Percentiles rank a stretch among this genome's conserved stretches.
Evolutionary conservation across 2,797 vertebrate genomes (phyloP).

Genomic region (Falco naumanni): DNA sequence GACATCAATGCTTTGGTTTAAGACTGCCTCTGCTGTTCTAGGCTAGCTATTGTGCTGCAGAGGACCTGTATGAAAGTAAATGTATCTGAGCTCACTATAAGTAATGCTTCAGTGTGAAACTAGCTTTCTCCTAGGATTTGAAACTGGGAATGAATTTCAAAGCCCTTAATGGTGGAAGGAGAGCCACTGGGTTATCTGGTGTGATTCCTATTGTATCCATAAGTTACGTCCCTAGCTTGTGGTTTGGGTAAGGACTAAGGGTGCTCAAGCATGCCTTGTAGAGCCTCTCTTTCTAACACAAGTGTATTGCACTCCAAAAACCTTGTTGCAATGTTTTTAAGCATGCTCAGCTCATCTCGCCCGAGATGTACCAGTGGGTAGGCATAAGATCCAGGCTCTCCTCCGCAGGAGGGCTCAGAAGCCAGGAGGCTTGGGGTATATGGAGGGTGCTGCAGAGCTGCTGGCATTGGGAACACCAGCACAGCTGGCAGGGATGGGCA

Average conservation of each 20-base stretch:
- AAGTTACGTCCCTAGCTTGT: background rate
- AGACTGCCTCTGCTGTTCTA: background rate
- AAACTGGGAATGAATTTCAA: background rate
- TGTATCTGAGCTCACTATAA: background rate
- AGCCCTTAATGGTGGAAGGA: background rate
- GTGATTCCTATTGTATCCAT: background rate
- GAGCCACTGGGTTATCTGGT: background rate
- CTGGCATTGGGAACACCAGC: background rate
- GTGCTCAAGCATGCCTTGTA: background rate
- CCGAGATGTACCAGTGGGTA: background rate
- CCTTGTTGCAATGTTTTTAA: background rate
- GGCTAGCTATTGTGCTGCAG: background rate
- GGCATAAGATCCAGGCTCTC: background rate
- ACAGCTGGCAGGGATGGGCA: background rate
- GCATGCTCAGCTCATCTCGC: background rate
- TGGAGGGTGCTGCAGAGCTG: background rate
- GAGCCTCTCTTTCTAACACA: background rate
- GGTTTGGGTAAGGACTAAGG: background rate
- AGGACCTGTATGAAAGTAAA: background rate
- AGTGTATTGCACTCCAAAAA: accelerated
- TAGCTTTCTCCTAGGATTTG: background rate
- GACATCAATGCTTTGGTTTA: background rate
- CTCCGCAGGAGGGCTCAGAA: background rate
- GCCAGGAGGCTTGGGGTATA: background rate
- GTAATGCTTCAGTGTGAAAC: background rate